phyloP scores from a whole-genome alignment of 2,113 vertebrate species.

The Archilochus colubris region DNA sequence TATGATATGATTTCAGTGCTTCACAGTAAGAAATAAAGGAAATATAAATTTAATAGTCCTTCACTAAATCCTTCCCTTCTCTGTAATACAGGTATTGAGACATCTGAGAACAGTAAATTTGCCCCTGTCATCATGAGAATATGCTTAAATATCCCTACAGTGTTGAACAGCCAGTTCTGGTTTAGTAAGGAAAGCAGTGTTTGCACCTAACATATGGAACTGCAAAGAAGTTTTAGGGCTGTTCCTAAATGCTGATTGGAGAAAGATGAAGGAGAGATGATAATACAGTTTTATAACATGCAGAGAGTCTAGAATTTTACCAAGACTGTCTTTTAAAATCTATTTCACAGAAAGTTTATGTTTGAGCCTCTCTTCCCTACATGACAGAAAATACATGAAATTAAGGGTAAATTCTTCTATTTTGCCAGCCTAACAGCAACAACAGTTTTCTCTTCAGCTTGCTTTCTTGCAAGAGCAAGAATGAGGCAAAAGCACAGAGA shows the following conservation, averaged over 20 bases:
- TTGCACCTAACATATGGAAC: not conserved
- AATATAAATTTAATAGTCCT: not conserved
- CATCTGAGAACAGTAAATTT: not conserved
- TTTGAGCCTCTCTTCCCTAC: not conserved
- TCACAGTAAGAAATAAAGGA: not conserved
- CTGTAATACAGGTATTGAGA: not conserved
- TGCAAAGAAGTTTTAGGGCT: not conserved
- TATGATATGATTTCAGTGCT: not conserved
- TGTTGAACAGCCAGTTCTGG: not conserved
- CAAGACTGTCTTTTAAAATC: not conserved
- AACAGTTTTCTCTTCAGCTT: not conserved
- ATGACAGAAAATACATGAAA: not conserved
- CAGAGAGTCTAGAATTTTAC: not conserved
- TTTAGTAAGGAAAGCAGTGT: not conserved
- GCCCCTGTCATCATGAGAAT: not conserved
- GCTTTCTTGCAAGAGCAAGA: not conserved
- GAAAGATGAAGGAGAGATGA: not conserved
- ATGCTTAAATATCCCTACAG: not conserved
- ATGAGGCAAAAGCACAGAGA: not conserved
- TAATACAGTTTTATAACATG: not conserved
- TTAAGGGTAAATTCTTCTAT: not conserved
- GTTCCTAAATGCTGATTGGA: not conserved
- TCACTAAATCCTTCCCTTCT: not conserved
- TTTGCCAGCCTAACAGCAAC: not conserved
- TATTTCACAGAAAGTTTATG: not conserved